A percentile compares a stretch with the other conserved stretches of the same genome.
Evolutionary conservation across 2,797 vertebrate species (phyloP).

Genomic region (Potorous gilbertii): DNA sequence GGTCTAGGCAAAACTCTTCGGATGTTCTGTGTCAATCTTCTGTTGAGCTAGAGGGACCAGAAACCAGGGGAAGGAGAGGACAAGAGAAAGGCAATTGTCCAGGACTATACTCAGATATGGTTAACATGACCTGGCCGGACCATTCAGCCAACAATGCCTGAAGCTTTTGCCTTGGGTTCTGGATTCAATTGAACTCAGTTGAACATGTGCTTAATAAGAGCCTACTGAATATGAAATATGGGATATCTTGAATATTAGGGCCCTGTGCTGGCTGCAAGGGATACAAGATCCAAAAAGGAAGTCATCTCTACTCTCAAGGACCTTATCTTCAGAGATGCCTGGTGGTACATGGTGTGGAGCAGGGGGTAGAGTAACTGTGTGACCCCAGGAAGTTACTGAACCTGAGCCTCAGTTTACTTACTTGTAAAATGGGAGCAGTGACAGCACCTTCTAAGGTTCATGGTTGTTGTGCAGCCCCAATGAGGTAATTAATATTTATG

Average conservation of each 20-base stretch:
- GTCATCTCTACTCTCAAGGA: background rate
- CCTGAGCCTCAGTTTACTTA: background rate
- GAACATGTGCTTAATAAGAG: background rate
- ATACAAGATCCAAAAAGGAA: background rate
- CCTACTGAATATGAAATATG: background rate
- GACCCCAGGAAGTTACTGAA: background rate
- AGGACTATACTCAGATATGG: background rate
- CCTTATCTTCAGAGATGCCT: background rate
- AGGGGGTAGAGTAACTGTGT: background rate
- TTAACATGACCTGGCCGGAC: too few species aligned
- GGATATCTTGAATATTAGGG: background rate
- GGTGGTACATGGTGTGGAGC: background rate
- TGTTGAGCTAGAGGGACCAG: background rate
- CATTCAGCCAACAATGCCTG: background rate
- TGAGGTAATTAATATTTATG: background rate
- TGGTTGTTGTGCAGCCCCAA: accelerated
- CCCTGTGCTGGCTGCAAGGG: background rate
- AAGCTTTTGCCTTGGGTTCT: background rate
- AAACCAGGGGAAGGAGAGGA: too few species aligned
- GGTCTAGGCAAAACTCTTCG: background rate
- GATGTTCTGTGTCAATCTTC: background rate
- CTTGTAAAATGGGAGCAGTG: background rate
- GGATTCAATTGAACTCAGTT: background rate
- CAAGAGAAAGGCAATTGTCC: background rate
- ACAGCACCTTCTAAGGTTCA: background rate